Base-by-base conservation (phyloP, 2,113 vertebrate species). In the Irena cyanogastra region DNA sequence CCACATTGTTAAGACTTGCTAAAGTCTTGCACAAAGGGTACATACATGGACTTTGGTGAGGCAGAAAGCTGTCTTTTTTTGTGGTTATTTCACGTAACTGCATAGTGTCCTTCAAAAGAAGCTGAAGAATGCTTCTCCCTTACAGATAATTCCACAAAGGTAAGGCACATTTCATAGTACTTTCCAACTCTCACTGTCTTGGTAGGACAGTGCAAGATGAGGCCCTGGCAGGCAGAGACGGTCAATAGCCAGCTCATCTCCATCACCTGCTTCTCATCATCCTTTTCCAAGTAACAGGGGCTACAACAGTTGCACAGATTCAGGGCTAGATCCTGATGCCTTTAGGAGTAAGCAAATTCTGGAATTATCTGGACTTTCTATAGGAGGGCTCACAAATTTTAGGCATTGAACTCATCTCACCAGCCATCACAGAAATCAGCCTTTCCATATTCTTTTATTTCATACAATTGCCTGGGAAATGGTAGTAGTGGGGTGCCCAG, bases 371-470 rank as follows among this genome's bases (percentile, higher is more conserved):
- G 41, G 22, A 84, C n/a, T 61, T 91, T 37, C 47, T 70, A 9
- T 1, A 75, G 52, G 52, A 78, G 39, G 6, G 6, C 52, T 75
- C 18, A 39, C 15, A 93, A 33, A 66, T 47, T 71, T 35, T 26
- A 68, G 13, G 11, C 39, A 64, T 39, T 45, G 41, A 68, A 59
- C 16, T 60, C 45, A 52, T 30, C 37, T 56, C 49, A 56, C 24
- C 37, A 72, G 17, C 22, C 52, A 65, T 8, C 0, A 0, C 49
- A 49, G 33, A 30, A 72, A 22, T 7, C 16, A 83, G 16, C 12
- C 24, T 76, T 83, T 35, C 53, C 10, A 23, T 30, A 20, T 26
- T 47, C 20, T 84, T 83, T 72, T 56, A 83, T 42, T 75, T 68
- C 33, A 5, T 19, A 7, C 9, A 61, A 47, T 45, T 14, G 7